Base-by-base conservation (phyloP, 2,888 invertebrate species). In the Geotrupes spiniger region DNA sequence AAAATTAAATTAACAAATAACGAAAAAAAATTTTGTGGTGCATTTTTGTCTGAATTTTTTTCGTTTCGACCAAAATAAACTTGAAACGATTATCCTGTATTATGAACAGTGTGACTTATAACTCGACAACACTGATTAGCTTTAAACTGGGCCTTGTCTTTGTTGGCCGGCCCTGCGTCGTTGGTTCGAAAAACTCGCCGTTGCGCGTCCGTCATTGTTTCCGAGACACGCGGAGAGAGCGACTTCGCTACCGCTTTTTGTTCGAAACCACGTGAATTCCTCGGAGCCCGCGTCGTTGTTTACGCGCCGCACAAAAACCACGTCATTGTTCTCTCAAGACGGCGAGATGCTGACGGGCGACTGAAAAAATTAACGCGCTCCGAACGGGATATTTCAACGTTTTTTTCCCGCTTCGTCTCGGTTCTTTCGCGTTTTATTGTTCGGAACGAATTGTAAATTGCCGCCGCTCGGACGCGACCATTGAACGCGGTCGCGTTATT, bases 371-470 rank as follows among this genome's bases (percentile, higher is more conserved):
- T 33, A 14, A 33, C 33, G 33, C 33, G 33, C 8, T 15, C 3
- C 14, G 4, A 12, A 15, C 12, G 33, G 33, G 14, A 33, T 33
- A 14, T 33, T 21, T 21, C 6, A n/a, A n/a, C n/a, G n/a, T n/a
- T n/a, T n/a, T n/a, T n/a, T n/a, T n/a, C n/a, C n/a, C n/a, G 3
- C 21, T 21, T 6, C 3, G 21, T 21, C 21, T 21, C 21, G 4
- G 3, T 21, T 21, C 15, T 15, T 9, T 33, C 14, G 12, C 11
- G 14, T 33, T 33, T 33, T 33, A 33, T 33, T 33, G 12, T 14
- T 9, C 11, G 33, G 33, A 33, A 33, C 33, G 33, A 33, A 33
- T 33, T 15, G 12, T 33, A 33, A 33, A 33, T 33, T 33, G 21
- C 4, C 6, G 21, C 21, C 21, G 21, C 21, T 21, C 21, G 4